These are phyloP conservation scores for Zelostemma sp. DNA, from an alignment of 1,140 invertebrate species.

Conservation along the genomic window DNA sequence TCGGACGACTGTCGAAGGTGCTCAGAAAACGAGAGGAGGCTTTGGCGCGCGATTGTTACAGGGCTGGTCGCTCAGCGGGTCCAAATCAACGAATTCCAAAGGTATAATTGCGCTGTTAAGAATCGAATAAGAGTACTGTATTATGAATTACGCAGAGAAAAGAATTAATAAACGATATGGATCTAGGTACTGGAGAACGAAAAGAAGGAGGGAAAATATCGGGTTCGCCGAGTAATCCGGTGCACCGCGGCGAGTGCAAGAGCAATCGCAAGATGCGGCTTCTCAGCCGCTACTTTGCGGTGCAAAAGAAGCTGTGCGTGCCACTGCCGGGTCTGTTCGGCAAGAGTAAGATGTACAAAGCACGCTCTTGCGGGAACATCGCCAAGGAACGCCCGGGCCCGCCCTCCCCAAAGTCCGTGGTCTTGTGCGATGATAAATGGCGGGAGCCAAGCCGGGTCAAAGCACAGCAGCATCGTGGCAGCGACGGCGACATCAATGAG, in stretches of 20 bases:
- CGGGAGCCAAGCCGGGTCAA: constrained; percentile 55
- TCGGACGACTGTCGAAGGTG: constrained; percentile 43
- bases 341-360: constrained; percentile 73
- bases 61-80: no score
- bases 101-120: no score
- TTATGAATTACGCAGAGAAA: no score
- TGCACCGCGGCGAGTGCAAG: constrained; percentile 60
- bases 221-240: constrained; percentile 19
- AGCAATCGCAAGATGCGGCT: constrained; percentile 71
- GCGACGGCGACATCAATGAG: constrained; percentile 71
- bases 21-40: constrained; percentile 63
- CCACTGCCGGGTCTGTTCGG: constrained; percentile 71
- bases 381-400: constrained; percentile 68
- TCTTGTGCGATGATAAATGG: constrained; percentile 66
- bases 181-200: constrained; percentile 14
- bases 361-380: constrained; percentile 74
- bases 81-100: constrained; percentile 43
- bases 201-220: constrained; percentile 16
- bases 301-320: constrained; percentile 73
- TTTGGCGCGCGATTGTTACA: constrained; percentile 68
- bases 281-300: constrained; percentile 77
- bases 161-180: no score
- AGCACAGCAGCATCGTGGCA: constrained; percentile 65
- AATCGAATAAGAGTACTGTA: no score
- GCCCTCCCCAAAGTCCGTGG: constrained; percentile 59